Conservation (phyloP, 1,140 invertebrate genomes). For the Drosophila orosa region DNA sequence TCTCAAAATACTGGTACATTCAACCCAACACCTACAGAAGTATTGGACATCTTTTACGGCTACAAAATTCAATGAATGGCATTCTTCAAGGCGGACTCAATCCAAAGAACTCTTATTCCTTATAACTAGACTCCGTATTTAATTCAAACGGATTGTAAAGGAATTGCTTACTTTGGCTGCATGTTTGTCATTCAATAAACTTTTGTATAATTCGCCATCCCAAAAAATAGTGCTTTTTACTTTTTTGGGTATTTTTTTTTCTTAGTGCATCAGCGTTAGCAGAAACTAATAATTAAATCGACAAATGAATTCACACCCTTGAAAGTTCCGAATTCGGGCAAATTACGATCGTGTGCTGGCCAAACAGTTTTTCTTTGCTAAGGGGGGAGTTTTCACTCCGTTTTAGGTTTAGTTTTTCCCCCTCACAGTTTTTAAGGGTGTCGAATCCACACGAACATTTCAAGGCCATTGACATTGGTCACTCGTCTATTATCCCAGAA, state of each 20-base stretch:
- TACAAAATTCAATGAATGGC: background rate
- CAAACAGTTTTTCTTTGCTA: slow-evolving; percentile 25
- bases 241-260: background rate
- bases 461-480: slow-evolving; percentile 58
- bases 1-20: background rate
- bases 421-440: slow-evolving; percentile 6
- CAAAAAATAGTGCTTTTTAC: too few relatives aligned
- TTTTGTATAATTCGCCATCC: too few relatives aligned
- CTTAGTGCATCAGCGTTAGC: slow-evolving; percentile 16
- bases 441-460: slow-evolving; percentile 13
- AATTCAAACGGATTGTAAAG: background rate
- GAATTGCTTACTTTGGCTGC: background rate
- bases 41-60: background rate
- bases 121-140: background rate
- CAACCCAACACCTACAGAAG: background rate
- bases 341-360: slow-evolving; percentile 41
- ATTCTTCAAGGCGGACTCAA: background rate
- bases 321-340: slow-evolving; percentile 1
- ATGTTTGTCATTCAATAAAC: background rate
- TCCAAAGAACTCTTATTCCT: background rate
- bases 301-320: slow-evolving; percentile 75
- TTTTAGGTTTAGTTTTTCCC: slow-evolving; percentile 7
- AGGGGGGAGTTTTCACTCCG: slow-evolving; percentile 16
- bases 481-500: slow-evolving; percentile 18
- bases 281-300: slow-evolving; percentile 75